Evolutionary conservation across 2,797 vertebrate genomes (phyloP), one percentile per base, ranked within the genome.

Genomic region (Eupleurogrammus muticus): DNA sequence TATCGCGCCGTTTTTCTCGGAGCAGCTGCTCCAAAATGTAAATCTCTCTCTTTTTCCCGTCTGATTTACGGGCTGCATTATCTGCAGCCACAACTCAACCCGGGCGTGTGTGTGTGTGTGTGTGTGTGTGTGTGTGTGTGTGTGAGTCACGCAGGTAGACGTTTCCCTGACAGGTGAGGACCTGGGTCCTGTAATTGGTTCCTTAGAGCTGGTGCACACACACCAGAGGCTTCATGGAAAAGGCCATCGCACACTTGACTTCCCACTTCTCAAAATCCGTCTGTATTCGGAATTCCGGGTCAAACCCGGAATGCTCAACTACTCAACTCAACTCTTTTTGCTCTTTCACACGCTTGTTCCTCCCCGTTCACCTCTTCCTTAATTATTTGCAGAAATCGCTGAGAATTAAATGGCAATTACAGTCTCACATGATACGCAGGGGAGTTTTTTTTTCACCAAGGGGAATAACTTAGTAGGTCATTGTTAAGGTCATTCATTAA

Each of bases 331-430:
- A n/a, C n/a, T 38, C 68, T 64, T 84, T 42, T 62, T 68, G 50
- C 73, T 82, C 79, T 65, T 85, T 81, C 79, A 83, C 44, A 20
- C 69, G 53, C 34, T 72, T 8, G 0, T 67, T 59, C 58, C 35
- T 68, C 58, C 35, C 66, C 20, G 42, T 28, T 66, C 52, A 62
- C 65, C 47, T 83, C 73, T 79, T 71, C 78, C 56, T 87, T 92
- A 91, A 91, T 92, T 92, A 91, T 89, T 87, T 80, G 71, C 76
- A 75, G 73, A 83, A 82, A 87, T 89, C 87, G 76, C 71, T 77
- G 82, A 88, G 92, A 91, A 91, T 93, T 91, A 90, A 91, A 82
- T 80, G 81, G 86, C 88, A 90, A 88, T 91, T 88, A 90, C 77
- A 65, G 80, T 87, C 77, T 65, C 23, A 65, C 28, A 28, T 28